phyloP scores from a whole-genome alignment of 1,140 invertebrate genomes.

The Lethocerus indicus region DNA sequence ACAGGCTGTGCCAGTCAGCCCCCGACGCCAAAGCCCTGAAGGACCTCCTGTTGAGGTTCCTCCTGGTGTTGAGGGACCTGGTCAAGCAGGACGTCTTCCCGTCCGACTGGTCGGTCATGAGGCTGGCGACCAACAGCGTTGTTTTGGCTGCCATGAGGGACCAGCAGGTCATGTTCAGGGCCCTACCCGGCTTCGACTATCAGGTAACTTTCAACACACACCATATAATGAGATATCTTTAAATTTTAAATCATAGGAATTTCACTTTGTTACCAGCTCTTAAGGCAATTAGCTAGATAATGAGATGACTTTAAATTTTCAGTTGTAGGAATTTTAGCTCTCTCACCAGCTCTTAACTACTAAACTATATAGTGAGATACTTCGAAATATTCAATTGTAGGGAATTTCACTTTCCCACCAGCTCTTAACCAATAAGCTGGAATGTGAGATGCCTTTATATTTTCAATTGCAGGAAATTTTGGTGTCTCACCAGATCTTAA shows the following conservation, averaged over 20 bases:
- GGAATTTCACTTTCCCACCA: too few relatives aligned
- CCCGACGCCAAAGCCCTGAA: conserved; percentile 56
- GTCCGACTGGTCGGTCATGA: conserved; percentile 83
- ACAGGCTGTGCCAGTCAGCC: conserved; percentile 70
- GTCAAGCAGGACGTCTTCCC: conserved; percentile 74
- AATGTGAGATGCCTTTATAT: too few relatives aligned
- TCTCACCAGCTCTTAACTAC: too few relatives aligned
- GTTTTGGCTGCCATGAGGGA: conserved; percentile 73
- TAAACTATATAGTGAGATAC: too few relatives aligned
- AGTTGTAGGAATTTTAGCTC: too few relatives aligned
- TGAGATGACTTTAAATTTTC: too few relatives aligned
- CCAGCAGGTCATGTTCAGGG: conserved; percentile 68
- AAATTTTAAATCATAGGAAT: neutral
- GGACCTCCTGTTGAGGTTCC: conserved; percentile 59
- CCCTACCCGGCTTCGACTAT: conserved; percentile 58
- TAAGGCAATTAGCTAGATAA: too few relatives aligned
- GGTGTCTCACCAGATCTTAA: too few relatives aligned
- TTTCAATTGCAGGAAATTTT: too few relatives aligned
- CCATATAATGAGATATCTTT: neutral
- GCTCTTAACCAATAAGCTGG: too few relatives aligned
- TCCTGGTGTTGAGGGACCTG: conserved; percentile 58
- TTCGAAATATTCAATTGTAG: too few relatives aligned
- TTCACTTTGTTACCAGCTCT: neutral
- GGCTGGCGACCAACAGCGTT: conserved; percentile 78
- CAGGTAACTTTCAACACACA: conserved; percentile 27